Percentiles rank a stretch among this genome's conserved stretches.
Evolutionary conservation across 2,113 vertebrate genomes (phyloP).

Genomic region (Mixornis gularis): DNA sequence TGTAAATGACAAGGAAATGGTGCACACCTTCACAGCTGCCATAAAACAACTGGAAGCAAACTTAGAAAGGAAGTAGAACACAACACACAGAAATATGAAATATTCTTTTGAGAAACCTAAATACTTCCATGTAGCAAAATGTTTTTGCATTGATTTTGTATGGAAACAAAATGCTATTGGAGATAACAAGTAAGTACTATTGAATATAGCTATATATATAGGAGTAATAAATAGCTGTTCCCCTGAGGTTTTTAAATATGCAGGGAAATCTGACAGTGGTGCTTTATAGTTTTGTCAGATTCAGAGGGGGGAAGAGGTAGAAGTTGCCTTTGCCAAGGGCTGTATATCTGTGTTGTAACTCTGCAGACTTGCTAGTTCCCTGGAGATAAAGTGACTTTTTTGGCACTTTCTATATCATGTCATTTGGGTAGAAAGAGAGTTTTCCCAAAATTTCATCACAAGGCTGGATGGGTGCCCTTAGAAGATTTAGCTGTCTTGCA

Average conservation of each 20-base stretch:
- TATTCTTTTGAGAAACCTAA: not conserved
- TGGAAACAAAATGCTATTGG: not conserved
- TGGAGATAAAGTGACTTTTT: not conserved
- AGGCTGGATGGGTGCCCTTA: not conserved
- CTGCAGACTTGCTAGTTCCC: not conserved
- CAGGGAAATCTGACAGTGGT: not conserved
- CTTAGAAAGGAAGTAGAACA: not conserved
- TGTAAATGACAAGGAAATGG: not conserved
- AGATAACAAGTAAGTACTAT: not conserved
- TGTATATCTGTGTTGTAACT: not conserved
- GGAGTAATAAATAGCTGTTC: not conserved
- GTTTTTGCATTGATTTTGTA: not conserved
- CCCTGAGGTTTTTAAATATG: not conserved
- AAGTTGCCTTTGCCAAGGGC: not conserved
- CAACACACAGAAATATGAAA: not conserved
- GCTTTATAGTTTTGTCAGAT: not conserved
- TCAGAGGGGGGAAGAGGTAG: not conserved
- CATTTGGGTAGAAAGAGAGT: not conserved
- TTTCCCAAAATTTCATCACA: not conserved
- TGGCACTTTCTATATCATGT: rapidly evolving
- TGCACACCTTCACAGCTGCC: not conserved
- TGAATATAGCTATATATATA: not conserved
- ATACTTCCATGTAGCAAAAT: not conserved
- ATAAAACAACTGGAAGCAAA: not conserved
- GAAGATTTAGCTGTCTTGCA: not conserved